A percentile compares a stretch with the other conserved stretches of the same genome.
These are phyloP conservation scores for Cetonia aurata DNA, from an alignment of 2,888 invertebrate genomes.

Conservation along the genomic window DNA sequence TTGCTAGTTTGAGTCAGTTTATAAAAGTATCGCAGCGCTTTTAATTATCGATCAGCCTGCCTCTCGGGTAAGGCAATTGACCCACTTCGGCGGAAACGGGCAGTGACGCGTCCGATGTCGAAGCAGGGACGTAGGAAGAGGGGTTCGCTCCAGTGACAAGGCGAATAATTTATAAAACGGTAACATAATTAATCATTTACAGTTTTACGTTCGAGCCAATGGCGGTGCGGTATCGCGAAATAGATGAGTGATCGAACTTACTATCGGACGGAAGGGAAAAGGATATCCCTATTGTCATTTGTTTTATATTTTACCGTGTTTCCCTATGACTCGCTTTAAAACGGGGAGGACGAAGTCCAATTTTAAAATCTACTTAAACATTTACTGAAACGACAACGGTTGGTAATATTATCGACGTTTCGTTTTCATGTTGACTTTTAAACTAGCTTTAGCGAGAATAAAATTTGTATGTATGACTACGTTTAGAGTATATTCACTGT, in stretches of 20 bases:
- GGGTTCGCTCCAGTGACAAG: background rate
- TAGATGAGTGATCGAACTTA: background rate
- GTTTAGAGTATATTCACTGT: too few relatives aligned
- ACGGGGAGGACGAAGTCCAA: too few relatives aligned
- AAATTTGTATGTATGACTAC: too few relatives aligned
- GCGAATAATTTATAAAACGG: slow-evolving; percentile 36
- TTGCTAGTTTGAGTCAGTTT: background rate
- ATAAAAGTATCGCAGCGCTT: slow-evolving; percentile 11
- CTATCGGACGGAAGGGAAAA: too few relatives aligned
- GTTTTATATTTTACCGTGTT: background rate
- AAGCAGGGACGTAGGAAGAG: background rate
- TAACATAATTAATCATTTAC: slow-evolving; percentile 37
- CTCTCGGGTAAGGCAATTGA: slow-evolving; percentile 11
- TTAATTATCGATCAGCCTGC: slow-evolving; percentile 27
- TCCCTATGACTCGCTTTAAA: too few relatives aligned
- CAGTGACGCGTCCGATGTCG: background rate
- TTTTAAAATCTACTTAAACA: too few relatives aligned
- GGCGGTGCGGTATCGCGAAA: background rate
- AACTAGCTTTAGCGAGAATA: too few relatives aligned
- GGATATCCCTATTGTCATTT: background rate
- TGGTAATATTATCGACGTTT: too few relatives aligned
- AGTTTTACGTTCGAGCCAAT: slow-evolving; percentile 20
- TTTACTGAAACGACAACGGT: too few relatives aligned
- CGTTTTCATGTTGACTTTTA: too few relatives aligned
- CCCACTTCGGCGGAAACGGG: slow-evolving; percentile 10